These are phyloP conservation scores for Seira sanloemensis DNA, from an alignment of 2,888 invertebrate genomes.

Conservation along the genomic window DNA sequence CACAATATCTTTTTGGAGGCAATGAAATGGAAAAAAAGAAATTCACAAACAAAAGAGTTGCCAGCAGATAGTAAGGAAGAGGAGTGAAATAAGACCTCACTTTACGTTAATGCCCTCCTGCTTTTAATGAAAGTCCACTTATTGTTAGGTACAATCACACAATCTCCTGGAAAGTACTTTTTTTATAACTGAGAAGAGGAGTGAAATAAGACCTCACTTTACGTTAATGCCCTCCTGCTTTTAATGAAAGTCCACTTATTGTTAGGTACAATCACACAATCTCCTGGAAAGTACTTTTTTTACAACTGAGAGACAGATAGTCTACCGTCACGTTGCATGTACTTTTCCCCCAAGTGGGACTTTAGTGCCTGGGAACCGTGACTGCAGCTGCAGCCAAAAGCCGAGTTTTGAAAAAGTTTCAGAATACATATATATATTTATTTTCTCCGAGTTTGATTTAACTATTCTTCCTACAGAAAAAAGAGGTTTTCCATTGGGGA, in stretches of 20 bases:
- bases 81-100: conserved; percentile 9
- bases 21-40: not conserved
- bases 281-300: not conserved
- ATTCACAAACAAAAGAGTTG: conserved; percentile 5
- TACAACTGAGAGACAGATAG: not conserved
- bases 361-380: no score
- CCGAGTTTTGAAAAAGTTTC: not conserved
- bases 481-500: not conserved
- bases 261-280: not conserved
- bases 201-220: no score
- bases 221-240: no score
- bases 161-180: not conserved
- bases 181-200: not conserved
- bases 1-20: not conserved
- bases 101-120: not conserved
- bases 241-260: not conserved
- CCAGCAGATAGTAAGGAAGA: not conserved
- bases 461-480: not conserved
- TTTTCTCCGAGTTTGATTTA: not conserved
- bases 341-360: no score
- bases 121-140: not conserved
- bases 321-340: not conserved
- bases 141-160: not conserved
- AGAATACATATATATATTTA: not conserved
- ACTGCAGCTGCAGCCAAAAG: no score